Percentiles rank a stretch among this genome's conserved stretches.
Evolutionary conservation across 2,888 invertebrate genomes (phyloP).

Genomic region (Notodonta ziczac): DNA sequence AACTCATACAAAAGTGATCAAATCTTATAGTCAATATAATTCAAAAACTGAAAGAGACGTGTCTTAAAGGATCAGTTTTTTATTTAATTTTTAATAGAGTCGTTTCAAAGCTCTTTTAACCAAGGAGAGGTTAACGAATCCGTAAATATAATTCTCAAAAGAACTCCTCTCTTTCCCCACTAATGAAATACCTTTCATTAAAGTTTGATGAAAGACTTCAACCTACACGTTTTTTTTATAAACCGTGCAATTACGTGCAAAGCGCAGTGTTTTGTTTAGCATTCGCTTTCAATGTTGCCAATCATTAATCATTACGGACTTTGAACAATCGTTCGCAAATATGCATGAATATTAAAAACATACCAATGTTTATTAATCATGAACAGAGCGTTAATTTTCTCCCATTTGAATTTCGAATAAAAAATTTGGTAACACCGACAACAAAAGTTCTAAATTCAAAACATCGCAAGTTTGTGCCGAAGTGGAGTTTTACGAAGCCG

Average conservation of each 20-base stretch:
- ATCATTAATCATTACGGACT: constrained; percentile 1
- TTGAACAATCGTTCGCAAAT: neutral
- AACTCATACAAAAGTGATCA: too few species aligned
- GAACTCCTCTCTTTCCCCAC: constrained; percentile 62
- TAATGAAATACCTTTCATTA: constrained; percentile 68
- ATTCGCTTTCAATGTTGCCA: constrained; percentile 2
- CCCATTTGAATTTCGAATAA: constrained; percentile 5
- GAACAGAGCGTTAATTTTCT: neutral
- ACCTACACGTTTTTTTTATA: constrained; percentile 30
- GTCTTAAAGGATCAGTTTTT: constrained; percentile 59
- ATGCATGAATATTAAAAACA: neutral
- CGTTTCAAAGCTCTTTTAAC: constrained; percentile 66
- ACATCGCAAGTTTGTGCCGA: constrained; percentile 42
- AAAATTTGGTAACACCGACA: constrained; percentile 27
- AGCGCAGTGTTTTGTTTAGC: constrained; percentile 9
- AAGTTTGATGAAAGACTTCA: constrained; percentile 57
- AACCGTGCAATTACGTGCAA: constrained; percentile 24
- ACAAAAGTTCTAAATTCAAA: constrained; percentile 49
- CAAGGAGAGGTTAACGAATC: constrained; percentile 74
- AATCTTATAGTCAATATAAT: neutral
- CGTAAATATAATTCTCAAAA: constrained; percentile 73
- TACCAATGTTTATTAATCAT: neutral
- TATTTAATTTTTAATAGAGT: constrained; percentile 65
- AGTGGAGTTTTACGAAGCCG: constrained; percentile 41
- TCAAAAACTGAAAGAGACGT: constrained; percentile 41